phyloP scores from a whole-genome alignment of 2,888 invertebrate genomes.

The Orthonychiurus folsomi region DNA sequence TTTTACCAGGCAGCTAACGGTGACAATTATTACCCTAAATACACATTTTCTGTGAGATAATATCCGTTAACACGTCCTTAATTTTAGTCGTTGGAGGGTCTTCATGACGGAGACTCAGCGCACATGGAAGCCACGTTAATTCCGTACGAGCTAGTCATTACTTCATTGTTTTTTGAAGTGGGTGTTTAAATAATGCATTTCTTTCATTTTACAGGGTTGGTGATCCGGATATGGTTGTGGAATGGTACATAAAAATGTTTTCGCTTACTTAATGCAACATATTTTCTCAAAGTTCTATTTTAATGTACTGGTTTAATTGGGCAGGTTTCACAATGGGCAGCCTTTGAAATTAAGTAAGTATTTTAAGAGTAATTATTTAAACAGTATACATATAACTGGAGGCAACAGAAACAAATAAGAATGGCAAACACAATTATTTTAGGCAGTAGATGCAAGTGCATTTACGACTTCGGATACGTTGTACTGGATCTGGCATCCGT shows the following conservation, averaged over 20 bases:
- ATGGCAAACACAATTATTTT: too few species aligned
- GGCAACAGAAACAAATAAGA: too few species aligned
- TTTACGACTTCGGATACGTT: slow-evolving; percentile 91
- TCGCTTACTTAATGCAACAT: too few species aligned
- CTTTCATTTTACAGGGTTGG: slow-evolving; percentile 51
- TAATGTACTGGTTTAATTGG: too few species aligned
- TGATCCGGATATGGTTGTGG: slow-evolving; percentile 85
- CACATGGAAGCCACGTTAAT: slow-evolving; percentile 91
- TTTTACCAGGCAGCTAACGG: slow-evolving; percentile 33
- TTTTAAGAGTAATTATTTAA: too few species aligned
- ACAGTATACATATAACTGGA: too few species aligned
- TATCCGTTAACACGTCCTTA: too few species aligned
- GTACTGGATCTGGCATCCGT: slow-evolving; percentile 73
- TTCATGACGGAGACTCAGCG: slow-evolving; percentile 86
- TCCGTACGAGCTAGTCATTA: too few species aligned
- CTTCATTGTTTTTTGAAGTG: slow-evolving; percentile 3
- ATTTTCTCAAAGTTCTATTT: too few species aligned
- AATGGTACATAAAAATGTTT: slow-evolving; percentile 54
- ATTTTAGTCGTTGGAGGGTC: slow-evolving; percentile 62
- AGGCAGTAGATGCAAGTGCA: slow-evolving; percentile 70
- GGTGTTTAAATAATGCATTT: not conserved
- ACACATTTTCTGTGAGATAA: too few species aligned
- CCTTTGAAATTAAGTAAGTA: slow-evolving; percentile 79
- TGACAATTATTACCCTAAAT: too few species aligned
- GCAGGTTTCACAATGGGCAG: slow-evolving; percentile 70